Percentiles rank a stretch among this genome's conserved stretches.
phyloP scores from a whole-genome alignment of 2,888 invertebrate species.

The Dicroscelio sp. region DNA sequence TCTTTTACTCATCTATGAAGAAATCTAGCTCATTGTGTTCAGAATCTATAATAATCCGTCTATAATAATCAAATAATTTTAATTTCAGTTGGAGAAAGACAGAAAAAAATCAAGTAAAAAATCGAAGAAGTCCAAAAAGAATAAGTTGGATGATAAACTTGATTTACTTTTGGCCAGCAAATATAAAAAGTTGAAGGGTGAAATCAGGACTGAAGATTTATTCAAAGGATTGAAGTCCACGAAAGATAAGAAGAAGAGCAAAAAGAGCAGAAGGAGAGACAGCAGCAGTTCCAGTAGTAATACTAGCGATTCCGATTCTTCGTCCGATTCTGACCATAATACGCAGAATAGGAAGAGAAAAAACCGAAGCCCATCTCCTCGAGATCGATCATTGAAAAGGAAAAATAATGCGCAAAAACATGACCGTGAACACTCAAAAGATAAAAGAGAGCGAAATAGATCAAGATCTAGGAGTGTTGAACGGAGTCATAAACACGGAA shows the following conservation, averaged over 20 bases:
- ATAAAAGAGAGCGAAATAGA: slow-evolving; percentile 60
- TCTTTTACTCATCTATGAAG: too few species aligned
- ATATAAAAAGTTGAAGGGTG: slow-evolving; percentile 93
- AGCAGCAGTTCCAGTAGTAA: slow-evolving; percentile 72
- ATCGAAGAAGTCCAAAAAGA: slow-evolving; percentile 87
- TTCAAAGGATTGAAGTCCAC: slow-evolving; percentile 89
- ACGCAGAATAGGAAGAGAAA: slow-evolving; percentile 52
- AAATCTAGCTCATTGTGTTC: too few species aligned
- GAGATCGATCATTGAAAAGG: slow-evolving; percentile 27
- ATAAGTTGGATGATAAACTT: slow-evolving; percentile 91
- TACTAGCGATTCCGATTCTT: slow-evolving; percentile 75
- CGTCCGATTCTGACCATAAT: slow-evolving; percentile 38
- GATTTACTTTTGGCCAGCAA: slow-evolving; percentile 95
- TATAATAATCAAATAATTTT: slow-evolving; percentile 11
- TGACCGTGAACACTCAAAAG: neutral
- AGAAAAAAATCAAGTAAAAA: slow-evolving; percentile 89
- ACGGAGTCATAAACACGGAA: slow-evolving; percentile 43
- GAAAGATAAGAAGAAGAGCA: slow-evolving; percentile 82
- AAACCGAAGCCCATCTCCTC: neutral
- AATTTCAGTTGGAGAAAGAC: slow-evolving; percentile 92
- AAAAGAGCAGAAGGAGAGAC: slow-evolving; percentile 63
- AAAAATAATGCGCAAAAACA: neutral
- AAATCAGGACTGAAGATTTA: slow-evolving; percentile 91
- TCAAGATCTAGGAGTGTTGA: slow-evolving; percentile 61
- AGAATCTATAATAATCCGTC: too few species aligned